Evolutionary conservation across 2,888 invertebrate species (phyloP).

Genomic region (Drosophila mimica): DNA sequence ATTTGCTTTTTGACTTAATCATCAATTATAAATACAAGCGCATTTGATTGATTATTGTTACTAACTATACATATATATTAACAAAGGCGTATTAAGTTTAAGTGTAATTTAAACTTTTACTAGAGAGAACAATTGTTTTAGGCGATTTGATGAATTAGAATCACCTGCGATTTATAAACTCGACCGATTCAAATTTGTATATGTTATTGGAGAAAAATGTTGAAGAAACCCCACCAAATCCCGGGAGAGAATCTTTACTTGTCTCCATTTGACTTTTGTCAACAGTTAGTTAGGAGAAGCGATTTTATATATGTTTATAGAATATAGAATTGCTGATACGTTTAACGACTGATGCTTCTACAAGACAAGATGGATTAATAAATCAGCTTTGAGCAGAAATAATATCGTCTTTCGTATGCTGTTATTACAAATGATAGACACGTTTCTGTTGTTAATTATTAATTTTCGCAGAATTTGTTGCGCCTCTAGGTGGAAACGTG

Average conservation of each 20-base stretch:
- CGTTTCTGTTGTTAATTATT: conserved; percentile 80
- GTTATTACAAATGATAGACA: conserved; percentile 75
- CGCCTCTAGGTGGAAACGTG: conserved; percentile 43
- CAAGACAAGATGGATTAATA: conserved; percentile 37
- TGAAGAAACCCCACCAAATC: background rate
- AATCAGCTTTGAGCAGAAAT: conserved; percentile 34
- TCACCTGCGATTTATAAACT: background rate
- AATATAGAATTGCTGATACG: background rate
- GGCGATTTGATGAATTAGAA: background rate
- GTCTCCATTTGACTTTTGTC: background rate
- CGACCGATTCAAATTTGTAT: background rate
- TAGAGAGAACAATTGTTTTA: background rate
- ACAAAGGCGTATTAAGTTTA: background rate
- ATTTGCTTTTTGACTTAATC: background rate
- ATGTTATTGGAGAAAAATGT: background rate
- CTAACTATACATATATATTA: background rate
- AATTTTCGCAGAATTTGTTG: conserved; percentile 65
- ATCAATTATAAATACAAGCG: background rate
- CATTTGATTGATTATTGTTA: background rate
- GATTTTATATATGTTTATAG: background rate
- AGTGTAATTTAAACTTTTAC: background rate
- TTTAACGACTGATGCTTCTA: background rate
- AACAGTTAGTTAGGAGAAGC: background rate
- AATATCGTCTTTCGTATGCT: conserved; percentile 26
- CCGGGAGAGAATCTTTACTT: background rate